Evolutionary conservation across 2,797 vertebrate species (phyloP), one percentile per base, ranked within the genome.

Genomic region (Megaceryle alcyon): DNA sequence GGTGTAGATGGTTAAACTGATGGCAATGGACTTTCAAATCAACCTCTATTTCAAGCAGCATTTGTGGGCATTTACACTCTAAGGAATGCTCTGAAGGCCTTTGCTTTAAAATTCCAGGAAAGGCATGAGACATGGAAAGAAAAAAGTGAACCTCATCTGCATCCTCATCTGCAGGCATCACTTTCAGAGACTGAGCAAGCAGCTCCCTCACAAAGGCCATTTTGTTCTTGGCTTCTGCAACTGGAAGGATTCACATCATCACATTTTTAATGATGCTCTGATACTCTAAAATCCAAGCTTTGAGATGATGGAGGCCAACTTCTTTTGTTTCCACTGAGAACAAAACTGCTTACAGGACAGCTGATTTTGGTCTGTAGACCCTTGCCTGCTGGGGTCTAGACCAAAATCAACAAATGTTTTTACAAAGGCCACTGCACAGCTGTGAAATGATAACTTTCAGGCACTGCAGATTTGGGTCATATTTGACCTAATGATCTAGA

Each of bases 401-500:
- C 78, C 90, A 94, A 95, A 88, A 65, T 41, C 92, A 95, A 87
- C 78, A 90, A 90, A 93, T 68, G 71, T 82, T 85, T 91, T 80
- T 10, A 73, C 21, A 90, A 87, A 95, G 78, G 85, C 82, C 66
- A 49, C 39, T 26, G 64, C 68, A 89, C 90, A 95, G 91, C 90
- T 93, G 86, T 61, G 88, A 95, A 95, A 82, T 77, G 78, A 51
- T 83, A 94, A 96, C 83, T 95, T 83, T 64, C 78, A 87, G 78
- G 72, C 82, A 85, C 72, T 44, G 44, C 2, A 39, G 73, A 91
- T 92, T 93, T 91, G 79, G 91, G 93, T 90, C 92, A 85, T 77
- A 88, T 94, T 93, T 92, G 93, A 96, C 95, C 90, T 87, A 89
- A 91, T 70, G 86, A 89, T 96, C 90, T 92, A 93, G 77, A 94